Conservation (phyloP, 2,888 invertebrate species). For the Romanomermis culicivorax region DNA sequence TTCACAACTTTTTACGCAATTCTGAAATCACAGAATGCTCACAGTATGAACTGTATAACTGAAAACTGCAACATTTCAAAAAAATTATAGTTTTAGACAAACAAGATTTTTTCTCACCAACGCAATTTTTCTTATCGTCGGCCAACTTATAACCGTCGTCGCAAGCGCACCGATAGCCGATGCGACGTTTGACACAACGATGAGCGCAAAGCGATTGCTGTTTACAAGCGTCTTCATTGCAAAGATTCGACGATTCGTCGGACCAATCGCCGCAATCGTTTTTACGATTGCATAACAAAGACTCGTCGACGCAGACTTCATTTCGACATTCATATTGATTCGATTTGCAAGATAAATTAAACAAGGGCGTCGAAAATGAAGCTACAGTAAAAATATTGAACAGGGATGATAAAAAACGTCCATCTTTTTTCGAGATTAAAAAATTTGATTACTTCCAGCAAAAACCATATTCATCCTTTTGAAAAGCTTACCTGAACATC, state of each 20-base stretch:
- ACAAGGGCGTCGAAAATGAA: background rate
- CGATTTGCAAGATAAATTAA: constrained; percentile 17
- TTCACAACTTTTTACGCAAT: no score
- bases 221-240: constrained; percentile 13
- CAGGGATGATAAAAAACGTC: background rate
- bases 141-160: constrained; percentile 25
- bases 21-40: no score
- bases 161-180: constrained; percentile 28
- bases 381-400: background rate
- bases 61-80: no score
- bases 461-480: no score
- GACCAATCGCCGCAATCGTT: constrained; percentile 18
- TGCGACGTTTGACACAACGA: constrained; percentile 14
- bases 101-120: constrained; percentile 19
- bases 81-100: no score
- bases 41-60: no score
- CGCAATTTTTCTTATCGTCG: constrained; percentile 24
- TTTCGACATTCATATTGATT: constrained; percentile 47
- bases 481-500: constrained; percentile 1
- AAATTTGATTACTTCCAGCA: background rate
- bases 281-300: constrained; percentile 48
- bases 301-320: constrained; percentile 47
- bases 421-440: background rate
- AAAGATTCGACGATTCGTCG: constrained; percentile 22
- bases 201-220: constrained; percentile 23